A percentile compares a stretch with the other conserved stretches of the same genome.
Evolutionary conservation across 2,113 vertebrate genomes (phyloP).

Genomic region (Odobenus rosmarus): DNA sequence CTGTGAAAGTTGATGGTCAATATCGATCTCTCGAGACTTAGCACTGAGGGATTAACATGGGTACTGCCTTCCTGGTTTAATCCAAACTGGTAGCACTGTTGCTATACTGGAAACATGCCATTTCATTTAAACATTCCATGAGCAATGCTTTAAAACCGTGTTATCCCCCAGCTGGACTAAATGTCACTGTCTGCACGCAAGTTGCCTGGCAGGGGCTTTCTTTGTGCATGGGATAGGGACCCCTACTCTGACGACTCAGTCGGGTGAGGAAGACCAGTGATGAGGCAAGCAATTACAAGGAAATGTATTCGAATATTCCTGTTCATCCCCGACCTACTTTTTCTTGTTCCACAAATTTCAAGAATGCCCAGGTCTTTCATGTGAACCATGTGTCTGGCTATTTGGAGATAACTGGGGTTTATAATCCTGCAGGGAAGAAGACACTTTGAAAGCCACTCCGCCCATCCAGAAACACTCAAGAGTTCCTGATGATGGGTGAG

Average conservation of each 20-base stretch:
- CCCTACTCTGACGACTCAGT: background rate
- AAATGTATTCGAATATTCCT: background rate
- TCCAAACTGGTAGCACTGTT: background rate
- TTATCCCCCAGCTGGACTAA: background rate
- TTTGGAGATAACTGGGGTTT: background rate
- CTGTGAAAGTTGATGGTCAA: background rate
- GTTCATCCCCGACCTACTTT: background rate
- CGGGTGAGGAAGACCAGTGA: background rate
- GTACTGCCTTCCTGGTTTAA: no score
- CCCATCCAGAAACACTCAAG: background rate
- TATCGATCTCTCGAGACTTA: background rate
- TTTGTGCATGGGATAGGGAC: background rate
- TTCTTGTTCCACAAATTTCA: background rate
- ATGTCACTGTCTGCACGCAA: background rate
- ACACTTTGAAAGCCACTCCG: background rate
- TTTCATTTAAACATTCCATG: background rate
- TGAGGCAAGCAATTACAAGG: background rate
- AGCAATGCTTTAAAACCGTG: background rate
- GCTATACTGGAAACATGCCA: background rate
- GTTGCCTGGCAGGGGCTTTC: background rate
- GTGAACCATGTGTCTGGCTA: background rate
- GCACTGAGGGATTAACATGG: background rate
- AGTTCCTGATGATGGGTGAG: background rate
- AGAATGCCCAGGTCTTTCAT: background rate
- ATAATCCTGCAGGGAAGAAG: background rate